Evolutionary conservation across 1,140 invertebrate species (phyloP), one percentile per base, ranked within the genome.

Genomic region (Danaus melanippus): DNA sequence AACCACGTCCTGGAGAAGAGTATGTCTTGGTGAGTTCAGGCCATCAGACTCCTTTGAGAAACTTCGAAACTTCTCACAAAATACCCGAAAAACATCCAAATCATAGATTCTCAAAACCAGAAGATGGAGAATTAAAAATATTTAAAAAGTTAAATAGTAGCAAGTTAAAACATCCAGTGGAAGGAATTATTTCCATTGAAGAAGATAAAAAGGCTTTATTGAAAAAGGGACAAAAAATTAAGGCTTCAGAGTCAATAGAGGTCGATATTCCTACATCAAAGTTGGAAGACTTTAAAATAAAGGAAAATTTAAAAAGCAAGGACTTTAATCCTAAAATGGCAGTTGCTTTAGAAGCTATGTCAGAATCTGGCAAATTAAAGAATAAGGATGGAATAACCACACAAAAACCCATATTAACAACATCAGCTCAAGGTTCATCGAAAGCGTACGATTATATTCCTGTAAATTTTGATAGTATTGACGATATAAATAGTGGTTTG

Each of bases 1-100:
- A 89, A 66, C 88, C 88, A 2, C 71, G 86, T 40, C 86, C 86
- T 10, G 88, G 88, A 9, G 85, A 89, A 63, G 88, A 89, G 67
- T 89, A 87, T 69, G 88, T 89, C 5, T 62, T 87, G 51, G 83
- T 89, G 32, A 87, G 86, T 48, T 84, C 84, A 10, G 86, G 82
- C 9, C 80, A 84, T 53, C 83, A 87, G 58, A 82, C 73, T 32
- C 75, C 81, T 4, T 46, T 86, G 46, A 82, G 74, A 63, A 80
- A 79, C 54, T 87, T 87, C 55, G 84, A 87, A 67, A 84, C 80
- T 8, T 78, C 86, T 11, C 86, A 87, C 49, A 87, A 87, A 69
- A 87, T 87, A 55, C 86, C 86, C 1, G 84, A 86, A 49, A 87
- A 87, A 65, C 76, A 86, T 46, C 76, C 84, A 11, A 60, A 79